phyloP scores from a whole-genome alignment of 2,113 vertebrate genomes.

The Acrocephalus kingi region DNA sequence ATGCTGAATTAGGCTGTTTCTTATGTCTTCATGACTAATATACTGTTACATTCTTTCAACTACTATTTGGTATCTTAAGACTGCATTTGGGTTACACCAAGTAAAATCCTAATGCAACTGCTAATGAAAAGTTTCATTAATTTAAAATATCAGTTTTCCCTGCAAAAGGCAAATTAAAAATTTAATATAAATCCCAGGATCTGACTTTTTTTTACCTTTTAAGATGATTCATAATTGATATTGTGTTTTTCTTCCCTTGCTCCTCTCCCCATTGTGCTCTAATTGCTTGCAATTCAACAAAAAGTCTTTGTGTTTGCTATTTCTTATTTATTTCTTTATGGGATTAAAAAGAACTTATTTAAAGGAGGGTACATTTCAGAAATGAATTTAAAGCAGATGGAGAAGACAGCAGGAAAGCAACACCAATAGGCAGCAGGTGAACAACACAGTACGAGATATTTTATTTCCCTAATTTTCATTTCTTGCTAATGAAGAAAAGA shows the following conservation, averaged over 20 bases:
- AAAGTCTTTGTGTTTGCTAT: background rate
- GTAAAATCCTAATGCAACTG: background rate
- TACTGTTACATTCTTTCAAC: background rate
- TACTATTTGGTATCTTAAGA: background rate
- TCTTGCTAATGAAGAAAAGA: background rate
- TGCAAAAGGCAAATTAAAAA: background rate
- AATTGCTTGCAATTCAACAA: conserved; percentile 19
- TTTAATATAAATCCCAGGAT: background rate
- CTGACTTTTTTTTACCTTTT: background rate
- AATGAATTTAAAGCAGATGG: conserved; percentile 51
- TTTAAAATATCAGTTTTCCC: background rate
- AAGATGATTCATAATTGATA: background rate
- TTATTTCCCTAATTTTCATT: conserved; percentile 35
- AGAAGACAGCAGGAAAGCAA: conserved; percentile 28
- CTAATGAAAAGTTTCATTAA: background rate
- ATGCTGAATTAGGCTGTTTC: background rate
- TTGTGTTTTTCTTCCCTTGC: background rate
- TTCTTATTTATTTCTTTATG: conserved; percentile 8
- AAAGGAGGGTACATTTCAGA: background rate
- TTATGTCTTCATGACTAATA: background rate
- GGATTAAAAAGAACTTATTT: conserved; percentile 35
- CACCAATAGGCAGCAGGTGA: conserved; percentile 40
- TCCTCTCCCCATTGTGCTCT: background rate
- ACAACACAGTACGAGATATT: background rate
- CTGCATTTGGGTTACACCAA: background rate